Evolutionary conservation across 2,113 vertebrate species (phyloP), one percentile per base, ranked within the genome.

Genomic region (Sardina pilchardus): DNA sequence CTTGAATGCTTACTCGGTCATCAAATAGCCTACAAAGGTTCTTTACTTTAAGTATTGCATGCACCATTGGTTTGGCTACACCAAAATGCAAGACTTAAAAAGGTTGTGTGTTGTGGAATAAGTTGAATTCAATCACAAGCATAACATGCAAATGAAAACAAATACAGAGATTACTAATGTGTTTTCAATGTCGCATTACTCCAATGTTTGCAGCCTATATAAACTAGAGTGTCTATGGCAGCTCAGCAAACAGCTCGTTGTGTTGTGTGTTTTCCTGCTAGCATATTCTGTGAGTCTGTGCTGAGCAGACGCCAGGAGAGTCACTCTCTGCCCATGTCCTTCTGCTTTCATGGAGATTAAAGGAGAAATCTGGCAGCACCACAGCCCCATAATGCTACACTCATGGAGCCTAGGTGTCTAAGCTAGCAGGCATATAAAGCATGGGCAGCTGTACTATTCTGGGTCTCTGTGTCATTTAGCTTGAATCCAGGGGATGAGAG

Each of bases 391-490:
- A 89, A 87, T 87, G 82, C 89, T 91, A 83, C 84, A 85, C 87
- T 88, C 88, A 85, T 90, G 47, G 78, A 43, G 89, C 90, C 88
- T 84, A 67, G 45, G 91, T 90, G 90, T 87, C 82, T 89, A 85
- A 81, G 87, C 83, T 75, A 75, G 67, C 81, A 84, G 89, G 90
- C 85, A 19, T 92, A 91, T 92, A 91, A 92, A 90, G 90, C 88
- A 89, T 87, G 78, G 87, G 86, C 82, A 67, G 84, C 89, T 91
- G 88, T 90, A 91, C 88, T 90, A 88, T 84, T 87, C 85, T 89
- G 91, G 89, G 86, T 92, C 89, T 89, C 83, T 42, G 26, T 87
- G 92, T 90, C 90, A 90, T 93, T 92, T 90, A 91, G 88, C 84
- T 87, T 87, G 90, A 88, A 91, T 90, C 88, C 83, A 45, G 84